Conservation (phyloP, 1,140 invertebrate species). For the Macrosteles quadrilineatus region DNA sequence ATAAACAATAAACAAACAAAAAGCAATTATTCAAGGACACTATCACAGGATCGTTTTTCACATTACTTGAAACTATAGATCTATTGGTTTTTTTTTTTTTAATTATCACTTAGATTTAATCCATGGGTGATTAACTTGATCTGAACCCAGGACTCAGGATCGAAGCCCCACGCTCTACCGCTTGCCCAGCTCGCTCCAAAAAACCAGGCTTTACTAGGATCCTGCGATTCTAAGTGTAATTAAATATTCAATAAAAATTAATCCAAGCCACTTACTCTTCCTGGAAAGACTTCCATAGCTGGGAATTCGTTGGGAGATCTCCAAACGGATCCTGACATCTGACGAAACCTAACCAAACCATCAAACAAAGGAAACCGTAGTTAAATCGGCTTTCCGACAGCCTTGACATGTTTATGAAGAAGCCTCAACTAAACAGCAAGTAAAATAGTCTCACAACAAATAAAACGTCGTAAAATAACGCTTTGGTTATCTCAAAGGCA, state of each 20-base stretch:
- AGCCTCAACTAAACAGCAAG: not conserved
- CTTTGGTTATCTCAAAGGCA: not conserved
- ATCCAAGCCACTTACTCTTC: constrained; percentile 23
- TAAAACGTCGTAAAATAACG: not conserved
- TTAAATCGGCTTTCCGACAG: constrained; percentile 16
- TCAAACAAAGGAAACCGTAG: not conserved
- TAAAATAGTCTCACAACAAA: not conserved
- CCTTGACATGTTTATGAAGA: not conserved
- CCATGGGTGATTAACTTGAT: too few relatives aligned
- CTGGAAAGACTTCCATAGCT: constrained; percentile 23
- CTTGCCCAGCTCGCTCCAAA: too few relatives aligned
- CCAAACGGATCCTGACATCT: not conserved
- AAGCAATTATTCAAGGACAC: too few relatives aligned
- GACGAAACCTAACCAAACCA: not conserved
- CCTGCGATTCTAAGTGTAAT: too few relatives aligned
- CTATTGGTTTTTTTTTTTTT: too few relatives aligned
- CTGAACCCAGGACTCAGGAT: too few relatives aligned
- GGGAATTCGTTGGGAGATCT: not conserved
- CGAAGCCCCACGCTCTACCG: not conserved
- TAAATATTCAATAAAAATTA: too few relatives aligned
- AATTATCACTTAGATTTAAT: too few relatives aligned
- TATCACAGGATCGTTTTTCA: too few relatives aligned
- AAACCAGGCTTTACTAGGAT: too few relatives aligned
- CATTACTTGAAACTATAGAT: too few relatives aligned
- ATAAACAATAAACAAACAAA: too few relatives aligned